Evolutionary conservation across 37 sponge, comb jelly and placozoan genomes (phyloP), one percentile per base, ranked within the genome.

Genomic region (Ephydatia muelleri): DNA sequence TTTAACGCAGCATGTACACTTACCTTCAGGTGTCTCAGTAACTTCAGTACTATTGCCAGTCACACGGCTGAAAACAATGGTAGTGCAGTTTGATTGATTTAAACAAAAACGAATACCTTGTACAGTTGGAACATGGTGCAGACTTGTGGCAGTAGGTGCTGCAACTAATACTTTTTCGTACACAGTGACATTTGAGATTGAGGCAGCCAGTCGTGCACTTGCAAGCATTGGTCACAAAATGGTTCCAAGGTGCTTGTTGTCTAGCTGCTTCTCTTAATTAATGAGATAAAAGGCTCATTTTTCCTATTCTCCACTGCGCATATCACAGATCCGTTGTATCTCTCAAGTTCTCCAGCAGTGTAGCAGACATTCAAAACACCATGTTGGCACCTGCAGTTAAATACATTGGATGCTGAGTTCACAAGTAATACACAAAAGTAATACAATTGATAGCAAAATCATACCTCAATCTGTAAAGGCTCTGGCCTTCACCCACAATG

Each of bases 271-370:
- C 36, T 80, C 81, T 31, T 28, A 80, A 69, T 23, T 28, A 80
- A 69, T 23, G 70, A 68, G 26, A 68, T 32, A 19, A 32, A 39
- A 57, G 68, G 70, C 65, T 9, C 21, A 33, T 80, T n/a, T 39
- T 68, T 12, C 68, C 68, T 65, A 25, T 67, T 39, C 38, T 80
- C 70, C 35, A 65, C 70, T 67, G 38, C 37, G 13, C 65, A 39
- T 67, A 16, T 30, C 19, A 39, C 21, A 34, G 48, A 30, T n/a
- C 70, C 32, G 28, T 30, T 68, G 70, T 39, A 65, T 80, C 28
- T 26, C 38, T 80, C 81, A 67, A 80, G 67, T 26, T 80, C 81
- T 30, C 81, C 25, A 39, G 68, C 81, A 27, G 48, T 25, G 32
- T 80, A 68, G 47, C 68, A 35, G 26, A 67, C 29, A 27, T 28